These are phyloP conservation scores for Apodemus agrarius DNA, from an alignment of 2,797 vertebrate species.

Conservation along the genomic window DNA sequence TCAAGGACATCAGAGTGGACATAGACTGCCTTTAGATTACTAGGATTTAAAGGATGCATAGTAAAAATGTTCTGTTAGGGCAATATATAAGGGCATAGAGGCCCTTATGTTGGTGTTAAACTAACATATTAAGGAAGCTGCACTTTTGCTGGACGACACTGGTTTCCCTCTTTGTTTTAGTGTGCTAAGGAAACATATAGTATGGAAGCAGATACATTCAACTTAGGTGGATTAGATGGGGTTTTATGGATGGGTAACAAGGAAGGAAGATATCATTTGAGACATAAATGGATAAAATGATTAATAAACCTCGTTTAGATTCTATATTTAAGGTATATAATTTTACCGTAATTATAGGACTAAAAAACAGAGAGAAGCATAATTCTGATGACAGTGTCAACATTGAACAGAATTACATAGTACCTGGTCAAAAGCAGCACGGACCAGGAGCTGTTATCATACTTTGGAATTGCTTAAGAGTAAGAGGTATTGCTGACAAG, in stretches of 20 bases:
- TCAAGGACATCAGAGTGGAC: background rate
- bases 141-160: background rate
- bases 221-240: background rate
- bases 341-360: background rate
- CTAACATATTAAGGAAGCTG: background rate
- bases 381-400: background rate
- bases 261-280: too few species aligned
- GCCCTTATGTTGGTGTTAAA: background rate
- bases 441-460: rapidly evolving
- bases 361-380: background rate
- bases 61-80: background rate
- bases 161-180: background rate
- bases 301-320: too few species aligned
- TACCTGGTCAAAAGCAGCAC: background rate
- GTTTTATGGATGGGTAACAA: too few species aligned
- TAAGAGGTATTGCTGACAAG: background rate
- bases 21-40: background rate
- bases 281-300: too few species aligned
- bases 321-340: background rate
- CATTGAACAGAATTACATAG: background rate
- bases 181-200: background rate
- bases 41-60: background rate
- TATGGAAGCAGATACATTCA: background rate
- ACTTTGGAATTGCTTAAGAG: background rate
- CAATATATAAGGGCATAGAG: background rate